phyloP scores from a whole-genome alignment of 1,140 invertebrate species.

The Pogonomyrmex californicus region DNA sequence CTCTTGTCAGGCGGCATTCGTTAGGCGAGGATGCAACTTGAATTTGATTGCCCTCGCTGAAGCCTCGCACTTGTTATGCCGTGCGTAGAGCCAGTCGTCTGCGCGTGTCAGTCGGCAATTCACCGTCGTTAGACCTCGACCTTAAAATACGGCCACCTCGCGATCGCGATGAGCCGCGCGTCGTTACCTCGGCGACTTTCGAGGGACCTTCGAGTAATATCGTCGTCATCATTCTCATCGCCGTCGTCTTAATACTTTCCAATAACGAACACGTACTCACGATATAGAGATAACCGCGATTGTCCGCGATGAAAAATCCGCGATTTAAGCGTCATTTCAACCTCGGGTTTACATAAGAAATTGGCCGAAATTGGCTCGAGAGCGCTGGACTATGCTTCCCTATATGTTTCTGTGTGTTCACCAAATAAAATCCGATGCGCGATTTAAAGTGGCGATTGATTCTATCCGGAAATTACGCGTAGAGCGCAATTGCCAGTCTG shows the following conservation, averaged over 20 bases:
- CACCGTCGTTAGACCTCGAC: constrained; percentile 65
- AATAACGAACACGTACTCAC: constrained; percentile 18
- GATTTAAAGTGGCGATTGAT: background rate
- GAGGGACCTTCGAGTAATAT: constrained; percentile 33
- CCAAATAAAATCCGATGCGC: background rate
- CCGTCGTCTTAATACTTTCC: constrained; percentile 13
- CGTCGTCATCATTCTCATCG: background rate
- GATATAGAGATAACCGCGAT: constrained; percentile 45
- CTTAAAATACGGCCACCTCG: constrained; percentile 65
- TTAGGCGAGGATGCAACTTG: constrained; percentile 38
- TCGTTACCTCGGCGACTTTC: constrained; percentile 57
- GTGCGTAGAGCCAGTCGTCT: constrained; percentile 6
- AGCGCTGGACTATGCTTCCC: background rate
- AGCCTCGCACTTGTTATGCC: constrained; percentile 59
- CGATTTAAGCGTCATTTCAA: background rate
- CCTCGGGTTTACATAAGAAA: constrained; percentile 27
- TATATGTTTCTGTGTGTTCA: background rate
- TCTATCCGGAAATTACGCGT: background rate
- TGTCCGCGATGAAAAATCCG: constrained; percentile 14
- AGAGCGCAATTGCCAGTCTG: background rate
- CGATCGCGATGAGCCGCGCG: constrained; percentile 41
- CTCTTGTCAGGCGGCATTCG: constrained; percentile 36
- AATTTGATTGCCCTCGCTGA: constrained; percentile 40
- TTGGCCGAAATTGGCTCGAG: background rate
- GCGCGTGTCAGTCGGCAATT: constrained; percentile 34